Percentiles rank a stretch among this genome's conserved stretches.
Conservation (phyloP, 1,140 invertebrate species). For the Aphis craccivora region DNA sequence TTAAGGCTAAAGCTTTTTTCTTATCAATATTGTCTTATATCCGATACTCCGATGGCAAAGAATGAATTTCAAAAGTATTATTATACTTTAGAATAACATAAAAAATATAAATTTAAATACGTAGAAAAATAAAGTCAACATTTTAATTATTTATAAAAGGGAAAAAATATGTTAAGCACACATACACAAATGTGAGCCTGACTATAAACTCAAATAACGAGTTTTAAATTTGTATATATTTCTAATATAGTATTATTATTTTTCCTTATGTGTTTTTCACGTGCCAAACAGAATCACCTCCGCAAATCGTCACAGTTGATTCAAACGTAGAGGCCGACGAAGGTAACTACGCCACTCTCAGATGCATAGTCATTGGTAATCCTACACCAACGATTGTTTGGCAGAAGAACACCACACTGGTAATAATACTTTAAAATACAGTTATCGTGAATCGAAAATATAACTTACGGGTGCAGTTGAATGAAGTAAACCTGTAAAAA, state of each 20-base stretch:
- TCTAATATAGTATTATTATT: background rate
- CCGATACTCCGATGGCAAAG: background rate
- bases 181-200: background rate
- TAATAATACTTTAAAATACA: constrained; percentile 63
- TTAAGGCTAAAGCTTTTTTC: background rate
- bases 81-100: background rate
- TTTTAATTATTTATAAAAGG: background rate
- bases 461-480: background rate
- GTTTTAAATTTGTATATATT: background rate
- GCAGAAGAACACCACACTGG: constrained; percentile 75
- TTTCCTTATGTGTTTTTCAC: background rate
- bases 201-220: background rate
- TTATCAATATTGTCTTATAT: rapidly evolving
- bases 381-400: constrained; percentile 79
- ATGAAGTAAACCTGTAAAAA: background rate
- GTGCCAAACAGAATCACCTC: constrained; percentile 60
- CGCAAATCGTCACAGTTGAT: constrained; percentile 63
- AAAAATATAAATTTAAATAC: too few species aligned
- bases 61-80: background rate
- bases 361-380: constrained; percentile 76
- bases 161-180: background rate
- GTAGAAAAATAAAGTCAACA: too few species aligned
- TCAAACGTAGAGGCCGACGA: constrained; percentile 73
- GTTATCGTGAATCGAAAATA: background rate
- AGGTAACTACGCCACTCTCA: constrained; percentile 75